phyloP scores from a whole-genome alignment of 1,140 invertebrate species.

The Leguminivora glycinivorella region DNA sequence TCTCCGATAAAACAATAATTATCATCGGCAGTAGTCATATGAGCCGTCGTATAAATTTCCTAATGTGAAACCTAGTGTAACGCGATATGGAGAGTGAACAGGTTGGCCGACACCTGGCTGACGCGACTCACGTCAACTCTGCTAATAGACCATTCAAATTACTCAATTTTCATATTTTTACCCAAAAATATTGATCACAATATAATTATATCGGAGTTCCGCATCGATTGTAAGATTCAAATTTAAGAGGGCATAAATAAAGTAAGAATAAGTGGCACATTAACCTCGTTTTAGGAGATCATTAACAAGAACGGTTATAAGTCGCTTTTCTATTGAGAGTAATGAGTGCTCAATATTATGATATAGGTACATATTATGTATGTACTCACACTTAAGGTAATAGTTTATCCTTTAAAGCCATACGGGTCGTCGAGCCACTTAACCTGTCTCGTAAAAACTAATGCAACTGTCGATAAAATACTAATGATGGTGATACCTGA shows the following conservation, averaged over 20 bases:
- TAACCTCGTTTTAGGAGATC: constrained; percentile 24
- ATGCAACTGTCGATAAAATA: constrained; percentile 19
- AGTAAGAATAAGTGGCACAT: constrained; percentile 17
- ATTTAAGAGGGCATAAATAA: constrained; percentile 15
- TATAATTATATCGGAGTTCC: not conserved
- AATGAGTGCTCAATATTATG: constrained; percentile 15
- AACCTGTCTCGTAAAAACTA: constrained; percentile 1
- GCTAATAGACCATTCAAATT: constrained; percentile 66
- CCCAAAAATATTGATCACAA: constrained; percentile 47
- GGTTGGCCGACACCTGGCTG: constrained; percentile 68
- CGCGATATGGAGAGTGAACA: constrained; percentile 63
- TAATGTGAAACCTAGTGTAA: constrained; percentile 77
- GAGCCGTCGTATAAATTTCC: constrained; percentile 76
- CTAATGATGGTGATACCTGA: constrained; percentile 25
- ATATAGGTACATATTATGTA: not conserved
- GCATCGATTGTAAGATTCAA: not conserved
- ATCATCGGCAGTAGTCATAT: constrained; percentile 67
- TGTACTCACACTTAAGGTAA: not conserved
- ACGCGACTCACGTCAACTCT: constrained; percentile 62
- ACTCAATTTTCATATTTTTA: constrained; percentile 48
- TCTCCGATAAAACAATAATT: constrained; percentile 75
- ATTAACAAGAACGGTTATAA: constrained; percentile 21
- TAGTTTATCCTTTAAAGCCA: constrained; percentile 21
- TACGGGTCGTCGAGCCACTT: constrained; percentile 16
- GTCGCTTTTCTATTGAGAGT: constrained; percentile 24